Conservation (phyloP, 2,113 vertebrate genomes). For the Terrapene triunguis region DNA sequence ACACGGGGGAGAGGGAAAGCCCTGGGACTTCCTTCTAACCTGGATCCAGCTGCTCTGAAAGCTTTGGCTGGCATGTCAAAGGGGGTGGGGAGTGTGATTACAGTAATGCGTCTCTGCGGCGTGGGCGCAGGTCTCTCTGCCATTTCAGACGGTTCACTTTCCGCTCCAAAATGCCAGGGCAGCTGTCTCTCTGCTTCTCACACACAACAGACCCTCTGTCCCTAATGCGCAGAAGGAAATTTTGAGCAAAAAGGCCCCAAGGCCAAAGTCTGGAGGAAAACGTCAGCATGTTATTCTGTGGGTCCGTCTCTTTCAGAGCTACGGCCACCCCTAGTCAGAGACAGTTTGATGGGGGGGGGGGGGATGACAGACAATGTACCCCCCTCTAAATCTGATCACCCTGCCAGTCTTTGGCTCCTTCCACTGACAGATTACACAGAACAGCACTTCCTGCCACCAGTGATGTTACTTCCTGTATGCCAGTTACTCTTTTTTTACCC, state of each 20-base stretch:
- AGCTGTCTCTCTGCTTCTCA: background rate
- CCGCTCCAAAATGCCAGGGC: background rate
- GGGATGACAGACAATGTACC: no score
- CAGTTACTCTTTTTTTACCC: background rate
- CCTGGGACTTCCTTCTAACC: background rate
- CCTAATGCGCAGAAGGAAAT: constrained; percentile 39
- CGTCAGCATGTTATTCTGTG: background rate
- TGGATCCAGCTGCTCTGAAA: background rate
- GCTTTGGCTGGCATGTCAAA: background rate
- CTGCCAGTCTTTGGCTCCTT: background rate
- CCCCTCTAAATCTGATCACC: background rate
- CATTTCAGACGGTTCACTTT: background rate
- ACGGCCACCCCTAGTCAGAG: background rate
- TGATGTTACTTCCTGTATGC: background rate
- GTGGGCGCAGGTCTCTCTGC: background rate
- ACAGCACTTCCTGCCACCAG: background rate
- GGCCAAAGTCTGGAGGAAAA: background rate
- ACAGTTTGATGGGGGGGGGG: background rate
- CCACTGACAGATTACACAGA: accelerated
- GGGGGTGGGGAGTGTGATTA: background rate
- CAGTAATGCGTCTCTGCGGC: accelerated
- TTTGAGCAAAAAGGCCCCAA: constrained; percentile 48
- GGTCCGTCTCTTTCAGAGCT: background rate
- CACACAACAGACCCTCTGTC: constrained; percentile 52
- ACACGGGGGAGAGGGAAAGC: background rate